Evolutionary conservation across 2,888 invertebrate genomes (phyloP).

Genomic region (Mantis religiosa): DNA sequence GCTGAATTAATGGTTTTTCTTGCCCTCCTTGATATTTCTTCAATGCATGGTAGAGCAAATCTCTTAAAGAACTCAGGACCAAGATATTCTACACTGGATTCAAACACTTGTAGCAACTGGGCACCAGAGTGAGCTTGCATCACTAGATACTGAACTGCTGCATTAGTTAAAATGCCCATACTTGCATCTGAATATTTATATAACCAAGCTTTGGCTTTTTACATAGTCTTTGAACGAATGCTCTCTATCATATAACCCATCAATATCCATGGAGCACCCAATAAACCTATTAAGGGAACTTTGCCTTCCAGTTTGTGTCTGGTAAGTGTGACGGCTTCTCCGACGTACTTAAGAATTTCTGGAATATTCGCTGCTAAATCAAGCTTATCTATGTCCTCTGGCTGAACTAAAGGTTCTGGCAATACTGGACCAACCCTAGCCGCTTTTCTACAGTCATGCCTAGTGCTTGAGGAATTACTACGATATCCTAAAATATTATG

Average conservation of each 20-base stretch:
- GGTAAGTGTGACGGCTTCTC: slow-evolving; percentile 91
- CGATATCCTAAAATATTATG: slow-evolving; percentile 97
- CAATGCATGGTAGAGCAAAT: slow-evolving; percentile 73
- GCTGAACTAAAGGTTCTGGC: slow-evolving; percentile 71
- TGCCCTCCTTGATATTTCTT: slow-evolving; percentile 68
- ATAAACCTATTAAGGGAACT: slow-evolving; percentile 42
- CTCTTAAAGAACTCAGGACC: slow-evolving; percentile 70
- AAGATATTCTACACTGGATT: slow-evolving; percentile 90
- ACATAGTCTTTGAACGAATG: slow-evolving; percentile 86
- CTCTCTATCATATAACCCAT: slow-evolving; percentile 99
- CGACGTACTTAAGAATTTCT: slow-evolving; percentile 74
- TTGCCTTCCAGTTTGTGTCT: slow-evolving; percentile 82
- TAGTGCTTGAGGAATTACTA: slow-evolving; percentile 91
- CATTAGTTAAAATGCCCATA: slow-evolving; percentile 71
- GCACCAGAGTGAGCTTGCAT: slow-evolving; percentile 65
- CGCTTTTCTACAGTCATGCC: slow-evolving; percentile 91
- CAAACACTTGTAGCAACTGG: slow-evolving; percentile 85
- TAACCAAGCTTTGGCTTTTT: slow-evolving; percentile 87
- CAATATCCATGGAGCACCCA: slow-evolving; percentile 72
- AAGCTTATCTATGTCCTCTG: slow-evolving; percentile 67
- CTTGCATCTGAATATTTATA: slow-evolving; percentile 73
- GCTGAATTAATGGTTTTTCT: slow-evolving; percentile 58
- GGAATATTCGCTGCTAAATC: slow-evolving; percentile 57
- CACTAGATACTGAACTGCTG: slow-evolving; percentile 84
- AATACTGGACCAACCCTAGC: slow-evolving; percentile 88